Conservation (phyloP, 2,797 vertebrate species). For the Rhinichthys osculus region DNA sequence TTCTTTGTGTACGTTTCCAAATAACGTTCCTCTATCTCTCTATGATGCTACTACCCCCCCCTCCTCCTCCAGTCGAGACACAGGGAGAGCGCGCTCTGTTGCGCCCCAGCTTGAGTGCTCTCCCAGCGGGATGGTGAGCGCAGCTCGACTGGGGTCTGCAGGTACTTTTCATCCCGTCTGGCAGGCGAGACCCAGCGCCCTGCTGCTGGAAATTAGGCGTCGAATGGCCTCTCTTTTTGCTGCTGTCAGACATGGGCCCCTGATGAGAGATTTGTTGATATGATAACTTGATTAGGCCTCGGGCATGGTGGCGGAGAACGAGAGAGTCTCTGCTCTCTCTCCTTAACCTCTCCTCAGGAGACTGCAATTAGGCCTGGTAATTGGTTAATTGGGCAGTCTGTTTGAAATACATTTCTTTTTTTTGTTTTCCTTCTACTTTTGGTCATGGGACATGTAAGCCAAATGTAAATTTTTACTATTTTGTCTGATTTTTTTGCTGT, state of each 20-base stretch:
- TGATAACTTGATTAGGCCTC: conserved; percentile 83
- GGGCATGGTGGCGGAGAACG: conserved; percentile 72
- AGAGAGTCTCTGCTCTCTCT: conserved; percentile 71
- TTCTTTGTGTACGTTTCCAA: conserved; percentile 69
- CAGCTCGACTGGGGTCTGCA: conserved; percentile 65
- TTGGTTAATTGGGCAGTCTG: conserved; percentile 73
- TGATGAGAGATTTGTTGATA: conserved; percentile 83
- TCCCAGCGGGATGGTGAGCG: conserved; percentile 60
- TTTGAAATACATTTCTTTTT: conserved; percentile 3
- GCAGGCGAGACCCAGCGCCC: conserved; percentile 63
- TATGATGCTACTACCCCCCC: conserved; percentile 57
- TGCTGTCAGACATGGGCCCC: conserved; percentile 75
- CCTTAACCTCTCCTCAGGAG: conserved; percentile 81
- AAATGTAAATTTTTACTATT: background rate
- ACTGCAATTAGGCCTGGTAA: conserved; percentile 78
- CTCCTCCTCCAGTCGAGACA: conserved; percentile 39
- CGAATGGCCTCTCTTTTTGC: conserved; percentile 75
- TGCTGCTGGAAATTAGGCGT: conserved; percentile 80
- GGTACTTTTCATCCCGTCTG: conserved; percentile 70
- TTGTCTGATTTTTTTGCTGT: background rate
- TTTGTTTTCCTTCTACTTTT: background rate
- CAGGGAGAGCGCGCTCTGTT: conserved; percentile 57
- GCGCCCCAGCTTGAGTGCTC: conserved; percentile 58
- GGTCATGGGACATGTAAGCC: background rate
- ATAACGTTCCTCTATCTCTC: conserved; percentile 64